Evolutionary conservation across 2,888 invertebrate genomes (phyloP).

Genomic region (Acronicta psi): DNA sequence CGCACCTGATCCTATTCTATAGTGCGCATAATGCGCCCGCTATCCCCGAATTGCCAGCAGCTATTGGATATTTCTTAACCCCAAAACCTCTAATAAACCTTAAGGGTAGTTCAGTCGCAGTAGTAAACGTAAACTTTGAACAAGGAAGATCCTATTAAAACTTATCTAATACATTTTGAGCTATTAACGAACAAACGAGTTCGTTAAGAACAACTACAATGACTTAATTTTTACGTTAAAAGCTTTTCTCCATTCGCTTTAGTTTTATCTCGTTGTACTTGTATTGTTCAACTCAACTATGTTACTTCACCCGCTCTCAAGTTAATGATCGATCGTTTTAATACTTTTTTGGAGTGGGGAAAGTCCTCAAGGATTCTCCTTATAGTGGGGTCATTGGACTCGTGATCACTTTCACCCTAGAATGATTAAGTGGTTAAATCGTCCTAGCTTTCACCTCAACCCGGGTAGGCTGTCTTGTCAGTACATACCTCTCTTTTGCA

Average conservation of each 20-base stretch:
- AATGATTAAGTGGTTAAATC: too few species aligned
- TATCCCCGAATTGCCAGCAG: not conserved
- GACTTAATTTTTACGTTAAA: slow-evolving; percentile 13
- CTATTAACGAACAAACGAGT: slow-evolving; percentile 39
- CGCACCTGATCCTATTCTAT: too few species aligned
- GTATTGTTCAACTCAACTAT: not conserved
- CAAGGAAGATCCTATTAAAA: slow-evolving; percentile 34
- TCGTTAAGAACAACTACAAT: slow-evolving; percentile 30
- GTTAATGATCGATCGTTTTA: not conserved
- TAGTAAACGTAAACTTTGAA: slow-evolving; percentile 23
- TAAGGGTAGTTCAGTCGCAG: slow-evolving; percentile 3
- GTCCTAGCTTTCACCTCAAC: too few species aligned
- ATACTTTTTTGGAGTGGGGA: not conserved
- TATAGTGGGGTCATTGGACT: too few species aligned
- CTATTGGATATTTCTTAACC: not conserved
- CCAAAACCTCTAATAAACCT: not conserved
- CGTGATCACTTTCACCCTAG: too few species aligned
- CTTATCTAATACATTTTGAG: slow-evolving; percentile 51
- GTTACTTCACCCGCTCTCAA: not conserved
- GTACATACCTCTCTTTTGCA: too few species aligned
- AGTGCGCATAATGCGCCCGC: too few species aligned
- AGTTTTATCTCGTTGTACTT: not conserved
- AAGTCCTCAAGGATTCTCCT: too few species aligned
- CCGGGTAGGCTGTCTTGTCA: too few species aligned
- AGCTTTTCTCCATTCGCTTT: not conserved